Base-by-base conservation (phyloP, 2,888 invertebrate genomes). In the Folsomia manolachei region DNA sequence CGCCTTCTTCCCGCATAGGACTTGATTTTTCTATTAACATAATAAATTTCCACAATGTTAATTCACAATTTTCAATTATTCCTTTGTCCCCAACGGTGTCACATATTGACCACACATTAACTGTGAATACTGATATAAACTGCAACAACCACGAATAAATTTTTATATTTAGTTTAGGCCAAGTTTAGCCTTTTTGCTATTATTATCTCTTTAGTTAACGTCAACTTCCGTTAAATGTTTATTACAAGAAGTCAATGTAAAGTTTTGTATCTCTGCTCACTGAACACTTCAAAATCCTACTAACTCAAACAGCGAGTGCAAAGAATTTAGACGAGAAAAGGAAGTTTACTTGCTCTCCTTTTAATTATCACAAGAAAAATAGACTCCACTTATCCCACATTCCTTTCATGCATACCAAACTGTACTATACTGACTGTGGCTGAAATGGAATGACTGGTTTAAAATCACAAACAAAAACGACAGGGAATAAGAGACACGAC, bases 1-100 rank as follows among this genome's bases (percentile, higher is more conserved):
- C 72, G 56, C 72, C 75, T 52, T 53, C 62, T 23, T 74, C 74
- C 71, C 74, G 75, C 63, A 76, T 76, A 25, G 72, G 70, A 51
- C 72, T 75, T 53, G 77, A 76, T 76, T 80, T 80, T 72, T 80
- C 80, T 80, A 80, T 79, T 69, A 79, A 75, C 78, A 80, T 77
- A 72, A 62, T 75, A 69, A 71, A 24, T 53, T 4, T 39, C 14
- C 39, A 39, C 39, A 39, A 39, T 4, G 14, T 39, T 39, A 39
- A 60, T 27, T 2, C 27, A 27, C 25, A n/a, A n/a, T n/a, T n/a
- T n/a, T n/a, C n/a, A n/a, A n/a, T n/a, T n/a, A n/a, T n/a, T n/a
- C n/a, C n/a, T n/a, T n/a, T n/a, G n/a, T n/a, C n/a, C n/a, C n/a
- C n/a, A n/a, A n/a, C n/a, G n/a, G n/a, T n/a, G n/a, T n/a, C n/a